Conservation (phyloP, 2,888 invertebrate species). For the Himalopsyche tibetana region DNA sequence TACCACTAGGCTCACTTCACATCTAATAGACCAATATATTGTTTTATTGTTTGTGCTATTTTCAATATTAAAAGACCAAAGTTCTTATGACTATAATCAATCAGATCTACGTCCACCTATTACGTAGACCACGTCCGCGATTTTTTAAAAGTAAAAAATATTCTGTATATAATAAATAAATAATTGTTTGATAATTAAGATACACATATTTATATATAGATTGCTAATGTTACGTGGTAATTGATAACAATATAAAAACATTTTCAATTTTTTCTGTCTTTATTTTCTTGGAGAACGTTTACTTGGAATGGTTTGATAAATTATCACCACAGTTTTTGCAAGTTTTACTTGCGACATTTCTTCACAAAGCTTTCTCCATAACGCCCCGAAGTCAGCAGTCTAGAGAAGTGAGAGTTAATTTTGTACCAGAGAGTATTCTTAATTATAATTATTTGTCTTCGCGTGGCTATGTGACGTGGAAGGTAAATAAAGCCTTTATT, state of each 20-base stretch:
- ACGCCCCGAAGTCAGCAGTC: background rate
- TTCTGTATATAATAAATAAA: too few species aligned
- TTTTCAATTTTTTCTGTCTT: background rate
- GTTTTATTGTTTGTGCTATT: too few species aligned
- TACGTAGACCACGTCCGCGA: too few species aligned
- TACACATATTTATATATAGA: too few species aligned
- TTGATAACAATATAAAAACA: background rate
- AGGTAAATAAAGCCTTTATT: constrained; percentile 34
- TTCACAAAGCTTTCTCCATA: background rate
- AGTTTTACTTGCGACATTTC: background rate
- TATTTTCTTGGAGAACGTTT: background rate
- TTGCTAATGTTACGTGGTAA: background rate
- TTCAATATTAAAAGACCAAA: too few species aligned
- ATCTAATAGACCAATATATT: too few species aligned
- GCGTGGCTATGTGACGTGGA: constrained; percentile 31
- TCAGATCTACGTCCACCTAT: too few species aligned
- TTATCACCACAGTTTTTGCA: background rate
- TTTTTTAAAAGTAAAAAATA: too few species aligned
- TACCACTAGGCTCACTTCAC: too few species aligned
- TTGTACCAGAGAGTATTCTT: constrained; percentile 21
- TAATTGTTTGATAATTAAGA: too few species aligned
- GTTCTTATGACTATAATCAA: too few species aligned
- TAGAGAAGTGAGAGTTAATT: constrained; percentile 16
- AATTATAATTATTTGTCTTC: constrained; percentile 34
- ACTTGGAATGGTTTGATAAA: background rate